Conservation (phyloP, 2,888 invertebrate genomes). For the Drosophila birchii region DNA sequence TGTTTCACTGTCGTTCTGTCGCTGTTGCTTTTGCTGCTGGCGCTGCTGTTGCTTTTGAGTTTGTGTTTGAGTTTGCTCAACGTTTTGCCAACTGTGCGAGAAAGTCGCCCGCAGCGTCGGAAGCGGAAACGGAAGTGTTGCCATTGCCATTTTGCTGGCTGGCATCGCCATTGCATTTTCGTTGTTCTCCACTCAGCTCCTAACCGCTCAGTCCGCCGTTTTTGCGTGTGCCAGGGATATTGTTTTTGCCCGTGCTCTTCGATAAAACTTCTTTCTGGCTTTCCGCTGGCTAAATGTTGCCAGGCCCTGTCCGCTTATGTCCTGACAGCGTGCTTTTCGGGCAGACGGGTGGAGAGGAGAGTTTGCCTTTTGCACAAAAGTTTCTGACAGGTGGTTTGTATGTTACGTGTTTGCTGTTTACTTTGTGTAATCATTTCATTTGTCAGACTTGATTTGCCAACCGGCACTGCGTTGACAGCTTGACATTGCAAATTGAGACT, state of each 20-base stretch:
- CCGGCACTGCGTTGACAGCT: conserved; percentile 62
- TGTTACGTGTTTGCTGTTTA: conserved; percentile 65
- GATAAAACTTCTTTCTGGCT: conserved; percentile 74
- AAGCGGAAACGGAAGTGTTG: conserved; percentile 81
- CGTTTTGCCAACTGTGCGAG: conserved; percentile 71
- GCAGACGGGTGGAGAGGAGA: background rate
- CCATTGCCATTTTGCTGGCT: conserved; percentile 77
- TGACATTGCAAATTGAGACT: conserved; percentile 51
- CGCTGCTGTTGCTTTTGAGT: conserved; percentile 32
- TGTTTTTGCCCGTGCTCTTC: conserved; percentile 51
- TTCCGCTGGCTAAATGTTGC: conserved; percentile 73
- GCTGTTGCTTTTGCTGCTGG: conserved; percentile 40
- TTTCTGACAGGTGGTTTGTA: conserved; percentile 77
- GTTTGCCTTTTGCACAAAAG: conserved; percentile 53
- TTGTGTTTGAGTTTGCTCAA: conserved; percentile 71
- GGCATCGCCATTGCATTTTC: conserved; percentile 66
- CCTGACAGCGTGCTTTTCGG: background rate
- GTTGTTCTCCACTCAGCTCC: conserved; percentile 25
- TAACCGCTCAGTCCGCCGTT: conserved; percentile 11
- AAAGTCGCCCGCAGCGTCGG: conserved; percentile 73
- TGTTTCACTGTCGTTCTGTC: conserved; percentile 53
- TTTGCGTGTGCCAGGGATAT: conserved; percentile 27
- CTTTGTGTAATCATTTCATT: conserved; percentile 79
- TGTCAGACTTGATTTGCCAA: conserved; percentile 73
- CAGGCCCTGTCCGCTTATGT: conserved; percentile 40